These are phyloP conservation scores for Drosophila prosaltans DNA, from an alignment of 1,140 invertebrate species.

Conservation along the genomic window DNA sequence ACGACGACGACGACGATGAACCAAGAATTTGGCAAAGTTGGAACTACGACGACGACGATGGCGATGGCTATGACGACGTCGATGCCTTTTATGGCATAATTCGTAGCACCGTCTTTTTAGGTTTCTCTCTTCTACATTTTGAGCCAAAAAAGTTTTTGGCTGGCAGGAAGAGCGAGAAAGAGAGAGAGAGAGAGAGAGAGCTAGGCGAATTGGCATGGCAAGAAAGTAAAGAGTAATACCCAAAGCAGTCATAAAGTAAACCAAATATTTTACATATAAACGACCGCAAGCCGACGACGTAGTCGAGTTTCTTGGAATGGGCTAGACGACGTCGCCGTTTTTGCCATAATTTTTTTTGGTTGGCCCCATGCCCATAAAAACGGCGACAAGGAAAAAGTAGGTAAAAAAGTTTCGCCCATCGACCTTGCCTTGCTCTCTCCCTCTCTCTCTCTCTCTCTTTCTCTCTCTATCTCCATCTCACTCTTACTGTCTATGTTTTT, in stretches of 20 bases:
- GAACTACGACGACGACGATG: constrained; percentile 40
- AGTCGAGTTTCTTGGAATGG: constrained; percentile 48
- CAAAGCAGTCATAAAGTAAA: constrained; percentile 80
- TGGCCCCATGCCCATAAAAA: constrained; percentile 60
- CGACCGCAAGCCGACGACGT: constrained; percentile 74
- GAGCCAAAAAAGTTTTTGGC: constrained; percentile 67
- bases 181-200: background rate
- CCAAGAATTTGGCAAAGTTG: constrained; percentile 72
- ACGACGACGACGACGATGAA: constrained; percentile 43
- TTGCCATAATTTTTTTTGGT: constrained; percentile 62
- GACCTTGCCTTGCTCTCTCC: constrained; percentile 55
- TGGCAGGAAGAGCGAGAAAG: background rate
- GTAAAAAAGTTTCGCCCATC: constrained; percentile 67
- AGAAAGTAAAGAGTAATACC: constrained; percentile 80
- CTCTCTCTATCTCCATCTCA: no score
- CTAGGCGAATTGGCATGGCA: constrained; percentile 66
- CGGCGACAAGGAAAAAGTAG: constrained; percentile 67
- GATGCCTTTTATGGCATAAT: constrained; percentile 76
- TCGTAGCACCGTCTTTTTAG: constrained; percentile 53
- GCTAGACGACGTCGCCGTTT: constrained; percentile 74
- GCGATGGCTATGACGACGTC: constrained; percentile 36
- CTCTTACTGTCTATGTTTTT: constrained; percentile 36
- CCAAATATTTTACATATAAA: constrained; percentile 82
- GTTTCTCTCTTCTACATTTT: constrained; percentile 64
- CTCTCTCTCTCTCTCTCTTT: background rate